Evolutionary conservation across 2,113 vertebrate genomes (phyloP).

Genomic region (Caretta caretta): DNA sequence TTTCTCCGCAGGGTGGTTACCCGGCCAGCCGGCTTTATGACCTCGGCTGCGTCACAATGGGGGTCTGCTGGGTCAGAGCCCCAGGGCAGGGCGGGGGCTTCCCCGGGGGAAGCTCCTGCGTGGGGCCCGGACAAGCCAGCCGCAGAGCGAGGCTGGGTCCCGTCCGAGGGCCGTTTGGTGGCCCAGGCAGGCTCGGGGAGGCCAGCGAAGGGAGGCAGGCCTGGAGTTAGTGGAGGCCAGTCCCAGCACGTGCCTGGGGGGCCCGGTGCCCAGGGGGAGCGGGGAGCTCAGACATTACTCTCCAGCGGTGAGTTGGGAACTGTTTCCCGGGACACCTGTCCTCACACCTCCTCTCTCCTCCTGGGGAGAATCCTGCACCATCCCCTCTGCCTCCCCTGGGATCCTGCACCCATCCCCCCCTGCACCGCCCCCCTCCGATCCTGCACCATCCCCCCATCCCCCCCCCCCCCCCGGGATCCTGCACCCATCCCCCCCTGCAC

Average conservation of each 20-base stretch:
- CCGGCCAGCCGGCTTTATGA: neutral
- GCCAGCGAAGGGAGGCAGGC: neutral
- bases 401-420: too few species aligned
- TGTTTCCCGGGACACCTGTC: neutral
- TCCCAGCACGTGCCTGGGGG: neutral
- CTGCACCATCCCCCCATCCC: neutral
- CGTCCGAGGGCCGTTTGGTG: neutral
- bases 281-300: neutral
- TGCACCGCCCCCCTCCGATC: too few species aligned
- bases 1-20: too few species aligned
- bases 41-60: neutral
- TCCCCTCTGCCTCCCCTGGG: too few species aligned
- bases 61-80: neutral
- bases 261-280: neutral
- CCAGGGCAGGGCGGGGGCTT: too few species aligned
- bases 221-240: neutral
- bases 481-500: too few species aligned
- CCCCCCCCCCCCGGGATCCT: neutral
- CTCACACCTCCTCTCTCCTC: neutral
- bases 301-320: neutral
- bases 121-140: neutral
- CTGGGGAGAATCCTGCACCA: neutral
- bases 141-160: neutral
- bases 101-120: neutral
- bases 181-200: neutral